phyloP scores from a whole-genome alignment of 1,140 invertebrate species.

The Heliconius eleuchia region DNA sequence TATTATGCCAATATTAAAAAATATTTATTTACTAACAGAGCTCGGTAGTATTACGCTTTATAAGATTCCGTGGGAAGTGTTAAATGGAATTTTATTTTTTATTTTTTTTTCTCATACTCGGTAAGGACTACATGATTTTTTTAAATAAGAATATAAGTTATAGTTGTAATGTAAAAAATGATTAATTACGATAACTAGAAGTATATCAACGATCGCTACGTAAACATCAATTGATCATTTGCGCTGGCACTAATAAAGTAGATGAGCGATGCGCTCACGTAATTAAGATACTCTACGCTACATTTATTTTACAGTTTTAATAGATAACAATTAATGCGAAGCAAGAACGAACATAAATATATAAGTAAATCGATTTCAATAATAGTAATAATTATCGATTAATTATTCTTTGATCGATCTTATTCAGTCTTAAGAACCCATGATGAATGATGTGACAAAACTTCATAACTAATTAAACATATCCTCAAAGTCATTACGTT shows the following conservation, averaged over 20 bases:
- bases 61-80: too few relatives aligned
- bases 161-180: background rate
- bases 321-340: background rate
- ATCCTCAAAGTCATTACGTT: background rate
- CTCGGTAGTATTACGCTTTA: too few relatives aligned
- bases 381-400: too few relatives aligned
- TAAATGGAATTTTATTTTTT: too few relatives aligned
- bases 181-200: background rate
- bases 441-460: background rate
- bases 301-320: background rate
- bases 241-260: slow-evolving; percentile 31
- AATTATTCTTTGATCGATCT: background rate
- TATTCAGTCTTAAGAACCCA: background rate
- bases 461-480: background rate
- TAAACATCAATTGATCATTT: slow-evolving; percentile 36
- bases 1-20: too few relatives aligned
- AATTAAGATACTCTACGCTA: slow-evolving; percentile 28
- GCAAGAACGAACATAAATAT: background rate
- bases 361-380: background rate
- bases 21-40: too few relatives aligned
- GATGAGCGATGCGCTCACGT: slow-evolving; percentile 27
- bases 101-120: too few relatives aligned
- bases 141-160: too few relatives aligned
- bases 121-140: too few relatives aligned
- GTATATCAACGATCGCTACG: slow-evolving; percentile 22